Evolutionary conservation across 2,888 invertebrate genomes (phyloP).

Genomic region (Synergus gifuensis): DNA sequence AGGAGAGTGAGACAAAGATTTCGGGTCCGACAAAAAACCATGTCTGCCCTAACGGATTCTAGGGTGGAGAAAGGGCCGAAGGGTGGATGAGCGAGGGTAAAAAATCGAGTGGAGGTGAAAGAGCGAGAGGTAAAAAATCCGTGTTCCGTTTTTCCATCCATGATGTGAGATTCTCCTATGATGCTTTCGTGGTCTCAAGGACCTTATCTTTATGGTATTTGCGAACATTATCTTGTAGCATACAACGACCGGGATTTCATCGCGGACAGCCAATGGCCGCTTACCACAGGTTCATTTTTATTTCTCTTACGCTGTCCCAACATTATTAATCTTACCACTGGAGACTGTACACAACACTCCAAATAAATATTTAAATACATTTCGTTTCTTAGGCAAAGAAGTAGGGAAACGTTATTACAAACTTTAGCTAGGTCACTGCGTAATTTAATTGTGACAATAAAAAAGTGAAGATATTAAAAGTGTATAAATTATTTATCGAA

Average conservation of each 20-base stretch:
- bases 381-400: background rate
- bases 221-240: constrained; percentile 74
- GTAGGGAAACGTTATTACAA: background rate
- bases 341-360: constrained; percentile 35
- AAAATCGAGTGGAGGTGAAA: constrained; percentile 56
- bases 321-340: constrained; percentile 52
- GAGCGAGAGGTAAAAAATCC: constrained; percentile 53
- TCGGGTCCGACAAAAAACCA: constrained; percentile 63
- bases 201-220: constrained; percentile 77
- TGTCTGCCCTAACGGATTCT: constrained; percentile 73
- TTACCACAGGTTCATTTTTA: constrained; percentile 37
- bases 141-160: constrained; percentile 52
- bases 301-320: constrained; percentile 42
- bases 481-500: background rate
- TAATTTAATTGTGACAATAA: too few relatives aligned
- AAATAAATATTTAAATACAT: constrained; percentile 37
- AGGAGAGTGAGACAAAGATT: constrained; percentile 61
- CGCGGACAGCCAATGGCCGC: constrained; percentile 45
- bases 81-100: constrained; percentile 52
- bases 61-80: constrained; percentile 62
- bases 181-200: constrained; percentile 50
- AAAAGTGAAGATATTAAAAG: too few relatives aligned
- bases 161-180: constrained; percentile 43
- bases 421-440: background rate
- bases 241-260: constrained; percentile 67